Evolutionary conservation across 92 coral and sea anemone species (phyloP), one percentile per base, ranked within the genome.

Genomic region (Porites cylindrica): DNA sequence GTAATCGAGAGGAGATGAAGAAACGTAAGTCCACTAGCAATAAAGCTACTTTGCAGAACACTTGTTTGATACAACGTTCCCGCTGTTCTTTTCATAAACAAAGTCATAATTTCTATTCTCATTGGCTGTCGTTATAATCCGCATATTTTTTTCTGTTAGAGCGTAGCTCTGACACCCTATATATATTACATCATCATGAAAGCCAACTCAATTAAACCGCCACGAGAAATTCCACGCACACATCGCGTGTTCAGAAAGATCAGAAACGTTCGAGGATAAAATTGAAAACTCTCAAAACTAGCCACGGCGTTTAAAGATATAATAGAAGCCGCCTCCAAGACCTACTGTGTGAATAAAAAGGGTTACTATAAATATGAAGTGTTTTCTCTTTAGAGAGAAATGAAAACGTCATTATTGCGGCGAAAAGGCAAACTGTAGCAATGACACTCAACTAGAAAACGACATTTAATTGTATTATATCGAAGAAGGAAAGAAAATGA

Each of bases 361-460:
- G 38, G 23, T 81, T 38, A 58, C 38, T 58, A 17, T 70, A 38
- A 70, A 70, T 29, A 47, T 82, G 43, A 82, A 82, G 78, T 71
- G 69, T 71, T 38, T 56, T 59, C 38, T 82, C 78, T 82, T 60
- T n/a, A 38, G 71, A 47, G 8, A 43, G 53, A 73, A 64, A 74
- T 60, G 63, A 83, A 83, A 73, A 23, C 61, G 63, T 52, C 87
- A 75, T 83, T 83, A 83, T 64, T 83, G 23, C 74, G 65, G 86
- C 60, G 51, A 83, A 83, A 74, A 83, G 79, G 79, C 80, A 62
- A 83, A 75, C 72, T 73, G 72, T 64, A 21, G 56, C 64, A 62
- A 20, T 18, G 52, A 66, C 78, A 47, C 59, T 82, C 43, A 32
- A 82, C 69, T 56, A 29, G 47, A 74, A 75, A 83, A 73, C 61